Conservation (phyloP, 2,797 vertebrate species). For the Discoglossus pictus region DNA sequence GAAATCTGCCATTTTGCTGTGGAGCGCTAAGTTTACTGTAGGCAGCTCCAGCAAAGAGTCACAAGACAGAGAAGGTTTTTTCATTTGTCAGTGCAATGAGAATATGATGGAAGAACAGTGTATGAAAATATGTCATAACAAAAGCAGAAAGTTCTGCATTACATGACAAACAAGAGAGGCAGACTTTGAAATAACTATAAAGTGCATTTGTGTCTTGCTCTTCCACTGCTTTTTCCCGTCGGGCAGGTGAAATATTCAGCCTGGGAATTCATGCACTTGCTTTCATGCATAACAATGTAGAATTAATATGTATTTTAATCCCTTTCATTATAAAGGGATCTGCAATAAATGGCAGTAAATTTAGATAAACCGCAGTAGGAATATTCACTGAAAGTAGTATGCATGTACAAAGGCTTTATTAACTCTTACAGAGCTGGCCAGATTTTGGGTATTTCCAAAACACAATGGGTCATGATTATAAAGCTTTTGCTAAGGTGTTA, state of each 20-base stretch:
- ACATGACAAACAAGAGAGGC: conserved; percentile 10
- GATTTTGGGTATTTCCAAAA: background rate
- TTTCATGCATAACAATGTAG: conserved; percentile 1
- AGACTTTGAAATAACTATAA: conserved; percentile 11
- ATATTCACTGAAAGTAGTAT: background rate
- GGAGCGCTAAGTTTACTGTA: conserved; percentile 3
- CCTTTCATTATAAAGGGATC: background rate
- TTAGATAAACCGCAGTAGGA: conserved; percentile 4
- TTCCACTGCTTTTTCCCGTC: background rate
- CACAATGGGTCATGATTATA: too few relatives aligned
- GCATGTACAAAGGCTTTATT: background rate
- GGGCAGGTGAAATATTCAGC: background rate
- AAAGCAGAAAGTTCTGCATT: background rate
- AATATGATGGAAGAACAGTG: conserved; percentile 14
- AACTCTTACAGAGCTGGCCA: background rate
- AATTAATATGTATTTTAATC: conserved; percentile 1
- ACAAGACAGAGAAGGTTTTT: conserved; percentile 33
- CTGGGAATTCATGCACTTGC: background rate
- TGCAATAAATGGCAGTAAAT: conserved; percentile 10
- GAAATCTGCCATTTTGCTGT: conserved; percentile 1
- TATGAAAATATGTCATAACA: conserved; percentile 10
- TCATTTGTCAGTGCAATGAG: conserved; percentile 22
- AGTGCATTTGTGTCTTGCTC: conserved; percentile 10
- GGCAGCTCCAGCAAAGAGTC: conserved; percentile 27
- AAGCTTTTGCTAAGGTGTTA: too few relatives aligned